A percentile compares a stretch with the other conserved stretches of the same genome.
Conservation (phyloP, 2,113 vertebrate species). For the Pseudorectes ferrugineus region DNA sequence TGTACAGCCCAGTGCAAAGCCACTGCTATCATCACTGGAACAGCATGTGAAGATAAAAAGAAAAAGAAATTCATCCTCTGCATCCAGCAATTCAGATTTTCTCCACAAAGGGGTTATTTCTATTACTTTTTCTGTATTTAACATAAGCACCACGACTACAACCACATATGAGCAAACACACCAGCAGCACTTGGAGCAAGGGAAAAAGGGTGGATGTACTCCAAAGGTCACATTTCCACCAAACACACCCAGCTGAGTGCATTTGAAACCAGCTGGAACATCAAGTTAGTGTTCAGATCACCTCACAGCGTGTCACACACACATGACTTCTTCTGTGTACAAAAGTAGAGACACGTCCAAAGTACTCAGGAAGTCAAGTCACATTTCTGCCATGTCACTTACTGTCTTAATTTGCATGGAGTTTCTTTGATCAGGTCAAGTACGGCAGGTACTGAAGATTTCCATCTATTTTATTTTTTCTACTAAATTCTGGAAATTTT, state of each 20-base stretch:
- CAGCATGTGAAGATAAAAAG: background rate
- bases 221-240: slow-evolving; percentile 32
- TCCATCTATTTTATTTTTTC: background rate
- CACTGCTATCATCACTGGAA: background rate
- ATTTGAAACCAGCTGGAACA: background rate
- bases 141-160: background rate
- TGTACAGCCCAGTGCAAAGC: background rate
- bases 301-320: background rate
- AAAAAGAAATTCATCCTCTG: background rate
- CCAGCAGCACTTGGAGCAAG: background rate
- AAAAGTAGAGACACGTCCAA: background rate
- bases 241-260: slow-evolving; percentile 25
- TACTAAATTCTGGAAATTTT: background rate
- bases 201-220: background rate
- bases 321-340: background rate
- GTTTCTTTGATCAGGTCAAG: background rate
- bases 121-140: background rate
- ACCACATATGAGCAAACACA: background rate
- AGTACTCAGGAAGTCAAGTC: background rate
- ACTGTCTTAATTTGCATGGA: background rate
- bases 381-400: background rate
- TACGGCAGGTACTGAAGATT: background rate
- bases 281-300: slow-evolving; percentile 45
- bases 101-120: background rate
- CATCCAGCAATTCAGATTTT: background rate